Evolutionary conservation across 2,888 invertebrate genomes (phyloP), one percentile per base, ranked within the genome.

Genomic region (Cactoblastis cactorum): DNA sequence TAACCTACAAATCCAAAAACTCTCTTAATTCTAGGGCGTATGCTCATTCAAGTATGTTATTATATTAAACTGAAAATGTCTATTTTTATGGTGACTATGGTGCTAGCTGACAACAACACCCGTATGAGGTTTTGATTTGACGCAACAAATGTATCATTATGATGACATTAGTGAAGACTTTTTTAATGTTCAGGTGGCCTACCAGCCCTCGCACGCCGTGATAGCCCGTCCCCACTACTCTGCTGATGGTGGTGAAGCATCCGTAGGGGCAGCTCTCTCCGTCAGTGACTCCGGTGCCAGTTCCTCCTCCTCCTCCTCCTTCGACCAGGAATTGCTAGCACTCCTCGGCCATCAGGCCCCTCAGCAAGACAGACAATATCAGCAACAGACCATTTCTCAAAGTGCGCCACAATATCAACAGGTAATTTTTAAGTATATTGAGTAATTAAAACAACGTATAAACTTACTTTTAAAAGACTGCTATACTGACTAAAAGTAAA

Each of bases 211-310:
- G 0, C 89, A 81, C 52, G 78, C 88, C 4, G 82, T 89, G 34
- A 89, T 89, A 47, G 77, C 86, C 14, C 83, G 89, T 19, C 89
- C 89, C 0, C 74, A 80, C 51, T 84, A 73, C 63, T 70, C 80
- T 0, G 74, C 81, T 1, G 83, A 85, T 34, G 87, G 87, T 1
- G 89, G 85, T 0, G 89, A 89, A 59, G 89, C 88, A 0, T 88
- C 88, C 3, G 89, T 89, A 0, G 89, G 89, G 5, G 89, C 88
- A 2, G 89, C 89, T 1, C 63, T 89, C 9, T 80, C 88, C 1
- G 88, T 88, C 49, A 85, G 85, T 47, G 88, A 88, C 53, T 73
- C 73, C 8, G 80, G 81, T 18, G 69, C 78, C 1, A 71, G 59
- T 46, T 58, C 74, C 0, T 62, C 69, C 14, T 65, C 74, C 0